Percentiles rank a stretch among this genome's conserved stretches.
These are phyloP conservation scores for Mesoclemmys tuberculata DNA, from an alignment of 2,113 vertebrate species.

Conservation along the genomic window DNA sequence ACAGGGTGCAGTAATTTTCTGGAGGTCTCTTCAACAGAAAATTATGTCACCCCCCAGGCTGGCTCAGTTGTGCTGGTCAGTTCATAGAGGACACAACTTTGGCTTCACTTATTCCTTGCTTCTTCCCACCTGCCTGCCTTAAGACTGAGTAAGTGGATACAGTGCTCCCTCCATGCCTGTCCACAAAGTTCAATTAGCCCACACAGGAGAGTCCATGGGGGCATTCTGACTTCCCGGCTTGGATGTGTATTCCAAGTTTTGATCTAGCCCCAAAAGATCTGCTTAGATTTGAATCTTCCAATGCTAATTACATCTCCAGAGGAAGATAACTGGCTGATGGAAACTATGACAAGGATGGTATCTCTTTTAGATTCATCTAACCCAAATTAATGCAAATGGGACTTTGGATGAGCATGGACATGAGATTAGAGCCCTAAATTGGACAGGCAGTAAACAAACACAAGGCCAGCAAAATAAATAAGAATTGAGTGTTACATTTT, in stretches of 20 bases:
- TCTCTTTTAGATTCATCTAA: not conserved
- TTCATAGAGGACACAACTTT: not conserved
- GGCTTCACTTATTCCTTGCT: not conserved
- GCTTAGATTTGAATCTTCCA: too few relatives aligned
- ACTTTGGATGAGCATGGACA: not conserved
- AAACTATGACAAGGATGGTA: not conserved
- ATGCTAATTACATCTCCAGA: too few relatives aligned
- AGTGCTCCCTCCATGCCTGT: not conserved
- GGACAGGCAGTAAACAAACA: not conserved
- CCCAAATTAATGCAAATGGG: not conserved
- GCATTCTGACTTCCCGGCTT: not conserved
- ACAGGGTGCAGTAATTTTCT: not conserved
- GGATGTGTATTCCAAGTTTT: not conserved
- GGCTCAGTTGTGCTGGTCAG: not conserved
- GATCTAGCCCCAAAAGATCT: not conserved
- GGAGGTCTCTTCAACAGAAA: not conserved
- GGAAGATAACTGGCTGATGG: not conserved
- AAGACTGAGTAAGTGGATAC: not conserved
- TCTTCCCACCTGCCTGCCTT: not conserved
- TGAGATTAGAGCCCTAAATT: not conserved
- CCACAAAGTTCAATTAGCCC: not conserved
- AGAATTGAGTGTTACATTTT: not conserved
- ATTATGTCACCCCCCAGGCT: not conserved
- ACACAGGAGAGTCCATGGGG: not conserved
- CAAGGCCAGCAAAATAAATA: not conserved